Evolutionary conservation across 2,797 vertebrate genomes (phyloP).

Genomic region (Pseudochirops cupreus): DNA sequence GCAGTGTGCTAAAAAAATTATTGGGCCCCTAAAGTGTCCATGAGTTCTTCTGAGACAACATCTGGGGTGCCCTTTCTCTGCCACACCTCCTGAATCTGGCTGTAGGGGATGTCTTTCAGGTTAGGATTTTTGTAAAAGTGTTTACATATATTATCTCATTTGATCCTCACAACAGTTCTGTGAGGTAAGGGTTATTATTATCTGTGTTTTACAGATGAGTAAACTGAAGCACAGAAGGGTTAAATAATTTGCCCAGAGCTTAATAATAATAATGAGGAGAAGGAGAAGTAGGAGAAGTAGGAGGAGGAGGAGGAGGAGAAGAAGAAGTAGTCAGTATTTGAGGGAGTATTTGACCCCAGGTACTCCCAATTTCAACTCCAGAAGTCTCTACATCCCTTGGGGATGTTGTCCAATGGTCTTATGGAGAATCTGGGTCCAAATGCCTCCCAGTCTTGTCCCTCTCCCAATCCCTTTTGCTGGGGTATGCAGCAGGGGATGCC

Average conservation of each 20-base stretch:
- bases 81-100: background rate
- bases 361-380: background rate
- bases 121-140: background rate
- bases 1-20: background rate
- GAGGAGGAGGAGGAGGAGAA: no score
- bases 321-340: background rate
- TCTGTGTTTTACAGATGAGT: background rate
- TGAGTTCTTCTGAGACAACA: background rate
- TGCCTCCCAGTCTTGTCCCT: background rate
- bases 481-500: background rate
- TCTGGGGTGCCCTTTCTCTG: background rate
- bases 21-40: background rate
- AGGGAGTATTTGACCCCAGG: background rate
- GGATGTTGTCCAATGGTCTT: background rate
- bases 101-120: background rate
- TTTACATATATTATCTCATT: background rate
- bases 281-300: no score
- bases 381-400: background rate
- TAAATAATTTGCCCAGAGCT: background rate
- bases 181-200: background rate
- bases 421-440: background rate
- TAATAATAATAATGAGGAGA: background rate
- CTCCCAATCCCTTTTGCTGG: background rate
- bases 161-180: background rate
- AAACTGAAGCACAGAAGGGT: background rate